Base-by-base conservation (phyloP, 2,888 invertebrate genomes). In the Campoplex nolae region DNA sequence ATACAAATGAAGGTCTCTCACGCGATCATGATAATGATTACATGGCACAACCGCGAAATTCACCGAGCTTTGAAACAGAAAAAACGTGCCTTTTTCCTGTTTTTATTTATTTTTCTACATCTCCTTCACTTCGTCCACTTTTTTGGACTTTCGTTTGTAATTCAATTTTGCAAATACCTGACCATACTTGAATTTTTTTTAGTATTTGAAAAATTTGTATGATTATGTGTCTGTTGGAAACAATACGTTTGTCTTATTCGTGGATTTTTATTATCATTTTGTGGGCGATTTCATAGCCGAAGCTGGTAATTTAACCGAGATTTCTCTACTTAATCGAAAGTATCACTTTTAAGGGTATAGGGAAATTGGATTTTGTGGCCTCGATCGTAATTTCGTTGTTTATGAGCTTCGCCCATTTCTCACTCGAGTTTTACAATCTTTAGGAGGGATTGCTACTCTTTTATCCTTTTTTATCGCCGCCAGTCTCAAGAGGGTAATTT, bases 21-120 rank as follows among this genome's bases (percentile, higher is more conserved):
- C 88, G 88, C 88, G 88, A 88, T 89, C 85, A 84, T 83, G 77
- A 84, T 88, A 85, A 88, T 88, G 86, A 88, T 84, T 83, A 88
- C 83, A 68, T 67, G 68, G 73, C 42, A 77, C 48, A 65, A 62
- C 45, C 77, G 38, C 73, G 62, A 81, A 76, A 86, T 58, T 84
- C 35, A 62, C 70, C 48, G 51, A 35, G 58, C 13, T 65, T 78
- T 70, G 18, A 45, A 67, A 18, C 1, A 13, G 23, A 75, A 62
- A 62, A 62, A 62, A 62, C 62, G 16, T 62, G 32, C 32, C 62
- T 32, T 62, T 28, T 62, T 62, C 32, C 32, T 32, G 62, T 38
- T 1, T 38, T 38, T 38, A 28, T 28, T 62, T 62, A 7, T 32
- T 32, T 32, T 23, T 23, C 23, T 23, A 23, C 0, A 23, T 32